A percentile compares a stretch with the other conserved stretches of the same genome.
These are phyloP conservation scores for Actias luna DNA, from an alignment of 2,888 invertebrate genomes.

Conservation along the genomic window DNA sequence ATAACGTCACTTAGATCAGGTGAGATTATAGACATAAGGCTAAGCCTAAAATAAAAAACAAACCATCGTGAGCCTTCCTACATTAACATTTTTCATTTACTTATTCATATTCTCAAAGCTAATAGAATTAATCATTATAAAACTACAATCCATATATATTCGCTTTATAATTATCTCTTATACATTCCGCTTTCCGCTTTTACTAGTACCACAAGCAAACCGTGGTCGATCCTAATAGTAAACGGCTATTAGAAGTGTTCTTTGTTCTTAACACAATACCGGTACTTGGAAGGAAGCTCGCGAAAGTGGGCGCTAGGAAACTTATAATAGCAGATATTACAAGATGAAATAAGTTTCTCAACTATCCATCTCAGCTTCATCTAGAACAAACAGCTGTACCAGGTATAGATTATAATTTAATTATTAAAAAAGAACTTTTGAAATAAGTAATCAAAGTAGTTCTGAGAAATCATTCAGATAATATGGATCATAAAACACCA, in stretches of 20 bases:
- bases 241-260: conserved; percentile 36
- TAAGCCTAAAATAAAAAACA: no score
- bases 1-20: no score
- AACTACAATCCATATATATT: no score
- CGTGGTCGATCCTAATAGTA: conserved; percentile 31
- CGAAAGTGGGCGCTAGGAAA: conserved; percentile 34
- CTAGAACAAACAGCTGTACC: neutral
- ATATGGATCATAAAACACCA: no score
- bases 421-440: neutral
- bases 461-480: neutral
- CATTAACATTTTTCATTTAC: no score
- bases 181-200: conserved; percentile 1
- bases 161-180: neutral
- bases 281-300: conserved; percentile 31
- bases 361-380: neutral
- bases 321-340: conserved; percentile 31
- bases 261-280: conserved; percentile 38
- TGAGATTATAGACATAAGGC: no score
- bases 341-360: conserved; percentile 27
- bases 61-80: no score
- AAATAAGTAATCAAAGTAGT: neutral
- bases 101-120: no score
- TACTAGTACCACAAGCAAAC: conserved; percentile 18
- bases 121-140: no score
- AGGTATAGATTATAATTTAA: neutral